Evolutionary conservation across 2,888 invertebrate genomes (phyloP), one percentile per base, ranked within the genome.

Genomic region (Gymnosoma rotundatum): DNA sequence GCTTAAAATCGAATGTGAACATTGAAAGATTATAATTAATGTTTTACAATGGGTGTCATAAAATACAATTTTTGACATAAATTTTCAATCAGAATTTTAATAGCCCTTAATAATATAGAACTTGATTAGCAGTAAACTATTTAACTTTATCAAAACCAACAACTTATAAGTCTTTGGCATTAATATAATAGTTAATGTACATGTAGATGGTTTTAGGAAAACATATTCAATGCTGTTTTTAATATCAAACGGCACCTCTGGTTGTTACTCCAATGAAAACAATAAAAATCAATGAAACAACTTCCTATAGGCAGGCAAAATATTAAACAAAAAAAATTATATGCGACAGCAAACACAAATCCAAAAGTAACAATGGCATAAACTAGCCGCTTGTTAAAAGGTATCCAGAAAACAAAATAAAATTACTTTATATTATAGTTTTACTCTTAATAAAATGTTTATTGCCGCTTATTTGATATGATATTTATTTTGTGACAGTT

Each of bases 21-120:
- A 14, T 52, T 74, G 42, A 7, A 42, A 42, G 42, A 12, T 42
- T 54, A 70, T 66, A 70, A 79, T 54, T 70, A 88, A 87, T 85
- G 80, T 87, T 90, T 89, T 89, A 89, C 86, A 88, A 88, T 66
- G 60, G 60, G 25, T 85, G 36, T 86, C 87, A 90, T 90, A 90
- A 91, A 90, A 48, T 42, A 89, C 84, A 88, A 87, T 83, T 88
- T 89, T 88, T 89, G 90, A 90, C 90, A 90, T 87, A 86, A 89
- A 88, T 90, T 91, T 92, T 91, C 91, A 91, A 91, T 91, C 91
- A 91, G 91, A 92, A 92, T 91, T 91, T 90, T 91, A 91, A 91
- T 91, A 89, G 88, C 89, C 58, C 88, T 90, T 89, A 90, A 91
- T 90, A 90, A 91, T 89, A 90, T 12, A 38, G 20, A 69, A 54